phyloP scores from a whole-genome alignment of 2,113 vertebrate species.

The Leucosticte australis region DNA sequence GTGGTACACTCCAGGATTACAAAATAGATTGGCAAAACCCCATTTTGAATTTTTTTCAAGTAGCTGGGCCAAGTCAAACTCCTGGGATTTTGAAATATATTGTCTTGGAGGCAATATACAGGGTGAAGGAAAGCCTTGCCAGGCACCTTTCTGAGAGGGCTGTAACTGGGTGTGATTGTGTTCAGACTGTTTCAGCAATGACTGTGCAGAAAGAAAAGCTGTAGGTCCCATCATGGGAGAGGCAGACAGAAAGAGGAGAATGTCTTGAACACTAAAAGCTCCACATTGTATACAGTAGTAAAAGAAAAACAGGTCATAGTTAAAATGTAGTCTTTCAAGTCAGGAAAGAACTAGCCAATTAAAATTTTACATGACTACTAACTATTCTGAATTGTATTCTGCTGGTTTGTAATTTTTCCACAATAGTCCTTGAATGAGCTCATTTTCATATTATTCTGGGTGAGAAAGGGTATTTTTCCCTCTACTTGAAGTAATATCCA shows the following conservation, averaged over 20 bases:
- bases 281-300: background rate
- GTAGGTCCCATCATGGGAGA: background rate
- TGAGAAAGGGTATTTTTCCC: background rate
- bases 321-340: background rate
- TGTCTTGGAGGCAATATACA: background rate
- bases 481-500: background rate
- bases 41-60: background rate
- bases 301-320: background rate
- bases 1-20: background rate
- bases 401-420: background rate
- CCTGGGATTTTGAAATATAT: background rate
- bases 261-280: background rate
- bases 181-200: background rate
- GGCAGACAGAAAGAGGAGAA: background rate
- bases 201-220: background rate
- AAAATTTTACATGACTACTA: background rate
- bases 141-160: background rate
- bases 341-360: background rate
- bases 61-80: background rate
- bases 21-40: background rate
- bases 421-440: background rate
- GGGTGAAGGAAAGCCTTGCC: background rate
- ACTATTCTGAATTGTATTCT: background rate
- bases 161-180: fast-evolving
- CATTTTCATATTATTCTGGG: background rate